Conservation (phyloP, 2,888 invertebrate species). For the Ceratothoa steindachneri region DNA sequence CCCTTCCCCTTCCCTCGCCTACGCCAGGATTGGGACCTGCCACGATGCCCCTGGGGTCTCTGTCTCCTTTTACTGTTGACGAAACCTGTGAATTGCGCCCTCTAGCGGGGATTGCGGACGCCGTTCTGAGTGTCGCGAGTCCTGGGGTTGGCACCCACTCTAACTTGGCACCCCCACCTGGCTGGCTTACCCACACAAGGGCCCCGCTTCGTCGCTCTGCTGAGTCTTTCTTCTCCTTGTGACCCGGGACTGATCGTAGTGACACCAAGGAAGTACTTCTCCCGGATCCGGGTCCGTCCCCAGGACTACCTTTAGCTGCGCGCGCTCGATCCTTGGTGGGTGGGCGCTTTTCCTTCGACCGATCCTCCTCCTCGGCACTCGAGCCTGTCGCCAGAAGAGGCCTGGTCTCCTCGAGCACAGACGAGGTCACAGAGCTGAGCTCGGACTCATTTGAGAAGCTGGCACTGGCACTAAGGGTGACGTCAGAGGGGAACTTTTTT, state of each 20-base stretch:
- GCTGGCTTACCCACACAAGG: slow-evolving; percentile 44
- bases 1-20: too few relatives aligned
- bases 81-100: not conserved
- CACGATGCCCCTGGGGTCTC: not conserved
- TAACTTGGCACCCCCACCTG: slow-evolving; percentile 43
- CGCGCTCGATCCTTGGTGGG: not conserved
- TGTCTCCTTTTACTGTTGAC: not conserved
- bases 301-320: too few relatives aligned
- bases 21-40: slow-evolving; percentile 20
- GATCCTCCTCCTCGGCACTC: too few relatives aligned
- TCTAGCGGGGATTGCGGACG: slow-evolving; percentile 28
- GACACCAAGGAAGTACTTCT: not conserved
- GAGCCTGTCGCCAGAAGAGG: too few relatives aligned
- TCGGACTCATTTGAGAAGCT: too few relatives aligned
- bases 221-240: not conserved
- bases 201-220: slow-evolving; percentile 25
- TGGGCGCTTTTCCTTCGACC: not conserved
- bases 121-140: slow-evolving; percentile 35
- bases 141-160: slow-evolving; percentile 43
- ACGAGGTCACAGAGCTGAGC: too few relatives aligned
- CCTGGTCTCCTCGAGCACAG: too few relatives aligned
- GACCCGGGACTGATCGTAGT: not conserved
- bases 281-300: not conserved
- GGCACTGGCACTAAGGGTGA: too few relatives aligned
- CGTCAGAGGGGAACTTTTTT: too few relatives aligned